Evolutionary conservation across 1,140 invertebrate species (phyloP), one percentile per base, ranked within the genome.

Genomic region (Copidosoma floridanum): DNA sequence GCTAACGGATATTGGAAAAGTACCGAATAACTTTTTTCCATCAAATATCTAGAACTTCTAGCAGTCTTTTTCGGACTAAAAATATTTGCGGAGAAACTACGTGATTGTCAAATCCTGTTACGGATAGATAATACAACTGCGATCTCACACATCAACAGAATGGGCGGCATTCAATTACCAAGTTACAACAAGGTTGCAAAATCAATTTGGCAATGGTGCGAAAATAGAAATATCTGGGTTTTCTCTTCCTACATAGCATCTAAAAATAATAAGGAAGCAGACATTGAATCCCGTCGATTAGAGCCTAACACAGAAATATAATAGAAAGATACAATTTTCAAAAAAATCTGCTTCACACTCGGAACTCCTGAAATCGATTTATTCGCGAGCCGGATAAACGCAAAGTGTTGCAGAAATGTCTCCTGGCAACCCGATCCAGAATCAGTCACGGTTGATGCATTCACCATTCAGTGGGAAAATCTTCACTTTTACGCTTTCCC

Each of bases 111-210:
- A 16, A 74, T 78, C 38, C 56, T 78, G 54, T 46, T 77, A 10
- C 55, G 73, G 2, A 52, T 71, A 2, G 76, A 79, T 50, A 77
- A 78, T 32, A 78, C 69, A 0, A 80, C 73, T 4, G 75, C 78
- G 0, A 67, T 78, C n/a, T 64, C 70, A 12, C 73, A 76, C 29
- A 64, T 78, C n/a, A 77, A 80, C 56, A 41, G 65, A 21, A 71
- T 72, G 67, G 72, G 72, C 0, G 69, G 71, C 1, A 29, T 55
- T 23, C 41, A 38, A 32, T 26, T 23, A 6, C 14, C 35, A 32
- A 20, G 47, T 10, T 46, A 47, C 26, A 55, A 37, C 26, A 10
- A 32, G 4, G 2, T 61, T 20, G 21, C 59, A 7, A 52, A 41
- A 38, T 2, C n/a, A 23, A 57, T 71, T 20, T 70, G 65, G 67